phyloP scores from a whole-genome alignment of 2,797 vertebrate species.

The Mormyrus proboscirostris region DNA sequence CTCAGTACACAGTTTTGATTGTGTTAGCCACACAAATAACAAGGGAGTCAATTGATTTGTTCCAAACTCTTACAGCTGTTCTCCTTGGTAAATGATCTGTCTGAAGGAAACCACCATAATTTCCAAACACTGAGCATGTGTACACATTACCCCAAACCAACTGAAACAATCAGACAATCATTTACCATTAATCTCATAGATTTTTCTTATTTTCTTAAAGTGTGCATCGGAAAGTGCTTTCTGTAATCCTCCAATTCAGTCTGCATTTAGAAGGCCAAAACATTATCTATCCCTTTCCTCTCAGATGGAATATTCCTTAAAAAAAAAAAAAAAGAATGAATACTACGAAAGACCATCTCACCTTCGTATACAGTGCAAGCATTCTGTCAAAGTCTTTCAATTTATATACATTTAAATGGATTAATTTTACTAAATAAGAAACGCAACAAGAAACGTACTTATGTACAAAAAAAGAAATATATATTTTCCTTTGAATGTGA shows the following conservation, averaged over 20 bases:
- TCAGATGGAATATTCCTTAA: not conserved
- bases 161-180: not conserved
- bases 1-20: constrained; percentile 2
- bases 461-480: constrained; percentile 99
- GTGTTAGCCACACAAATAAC: not conserved
- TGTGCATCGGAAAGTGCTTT: not conserved
- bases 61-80: not conserved
- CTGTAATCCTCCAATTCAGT: not conserved
- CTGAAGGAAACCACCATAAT: not conserved
- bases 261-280: constrained; percentile 10
- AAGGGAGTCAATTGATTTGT: not conserved
- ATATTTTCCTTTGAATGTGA: constrained; percentile 56
- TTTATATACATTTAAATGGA: constrained; percentile 26
- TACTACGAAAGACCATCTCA: constrained; percentile 6
- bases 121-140: not conserved
- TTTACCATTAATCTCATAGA: not conserved
- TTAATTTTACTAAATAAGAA: constrained; percentile 30
- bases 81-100: not conserved
- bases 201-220: not conserved
- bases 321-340: not conserved
- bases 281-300: not conserved
- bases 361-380: constrained; percentile 26
- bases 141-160: not conserved
- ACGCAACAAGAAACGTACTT: constrained; percentile 41
- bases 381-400: constrained; percentile 6